Evolutionary conservation across 1,140 invertebrate species (phyloP), one percentile per base, ranked within the genome.

Genomic region (Nebria ingens): DNA sequence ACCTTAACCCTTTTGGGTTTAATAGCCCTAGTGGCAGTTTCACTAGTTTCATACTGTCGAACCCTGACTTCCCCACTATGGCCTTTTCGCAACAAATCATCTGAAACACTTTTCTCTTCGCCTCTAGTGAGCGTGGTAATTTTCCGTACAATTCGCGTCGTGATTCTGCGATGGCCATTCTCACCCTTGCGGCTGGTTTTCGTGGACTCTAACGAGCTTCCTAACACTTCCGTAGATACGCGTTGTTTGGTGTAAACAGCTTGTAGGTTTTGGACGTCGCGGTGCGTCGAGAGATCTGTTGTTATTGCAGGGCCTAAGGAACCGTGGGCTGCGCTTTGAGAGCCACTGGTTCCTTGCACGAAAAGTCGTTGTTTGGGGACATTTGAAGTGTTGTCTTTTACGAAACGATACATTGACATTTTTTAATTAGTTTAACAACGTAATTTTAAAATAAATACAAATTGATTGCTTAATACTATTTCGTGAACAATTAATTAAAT

Each of bases 51-150:
- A 52, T 76, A 70, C 17, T 69, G 66, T 57, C 68, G 72, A 38
- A 62, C 72, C 19, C 73, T 74, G 61, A 73, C 70, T 68, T 72
- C 67, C 60, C 76, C 67, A 53, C 69, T 61, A 68, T 68, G 58
- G 68, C 71, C 54, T 74, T 75, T 66, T 75, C 68, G 9, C 56
- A 80, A 75, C 63, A 89, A 68, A 65, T 87, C 85, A 59, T 91
- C 85, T 15, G 82, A 74, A 15, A 82, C 78, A 57, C 81, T 80
- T 58, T 86, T 81, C 67, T 92, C 88, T 64, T 94, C 90, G 19
- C 89, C 91, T 1, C 89, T 77, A 15, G 89, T 91, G 53, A 94
- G 68, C 1, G 91, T 93, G 6, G 91, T 95, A 57, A 92, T 91
- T 70, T 93, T 94, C 50, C 89, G 79, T 3, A 93, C 83, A 57